A percentile compares a stretch with the other conserved stretches of the same genome.
These are phyloP conservation scores for Tretioscincus oriximinensis DNA, from an alignment of 2,113 vertebrate species.

Conservation along the genomic window DNA sequence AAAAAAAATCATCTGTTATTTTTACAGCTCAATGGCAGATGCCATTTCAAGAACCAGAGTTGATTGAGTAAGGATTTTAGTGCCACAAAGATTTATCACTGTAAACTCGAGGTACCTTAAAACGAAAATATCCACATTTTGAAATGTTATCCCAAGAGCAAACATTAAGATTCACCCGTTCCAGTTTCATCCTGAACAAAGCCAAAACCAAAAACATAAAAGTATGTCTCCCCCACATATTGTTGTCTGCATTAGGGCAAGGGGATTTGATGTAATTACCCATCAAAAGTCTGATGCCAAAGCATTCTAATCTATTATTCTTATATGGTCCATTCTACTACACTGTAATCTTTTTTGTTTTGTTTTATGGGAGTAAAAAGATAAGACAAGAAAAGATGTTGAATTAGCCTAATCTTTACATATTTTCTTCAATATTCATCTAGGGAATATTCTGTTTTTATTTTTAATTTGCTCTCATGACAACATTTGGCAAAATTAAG, in stretches of 20 bases:
- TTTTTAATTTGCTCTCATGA: neutral
- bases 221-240: constrained; percentile 62
- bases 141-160: constrained; percentile 74
- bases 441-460: neutral
- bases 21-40: constrained; percentile 84
- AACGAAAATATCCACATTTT: constrained; percentile 70
- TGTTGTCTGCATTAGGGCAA: constrained; percentile 56
- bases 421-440: constrained; percentile 15
- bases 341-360: neutral
- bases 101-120: constrained; percentile 79
- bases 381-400: constrained; percentile 34
- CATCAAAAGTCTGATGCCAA: constrained; percentile 54
- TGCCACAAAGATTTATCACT: constrained; percentile 73
- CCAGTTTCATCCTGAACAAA: constrained; percentile 66
- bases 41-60: constrained; percentile 78
- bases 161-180: constrained; percentile 62
- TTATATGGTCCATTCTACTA: constrained; percentile 56
- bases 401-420: constrained; percentile 42
- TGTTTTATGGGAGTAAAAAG: constrained; percentile 36
- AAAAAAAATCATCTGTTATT: constrained; percentile 83
- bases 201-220: constrained; percentile 68
- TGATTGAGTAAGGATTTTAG: constrained; percentile 78
- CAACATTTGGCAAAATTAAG: neutral
- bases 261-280: constrained; percentile 64
- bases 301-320: constrained; percentile 61